Evolutionary conservation across 2,797 vertebrate species (phyloP).

Genomic region (Gymnothorax reevesii): DNA sequence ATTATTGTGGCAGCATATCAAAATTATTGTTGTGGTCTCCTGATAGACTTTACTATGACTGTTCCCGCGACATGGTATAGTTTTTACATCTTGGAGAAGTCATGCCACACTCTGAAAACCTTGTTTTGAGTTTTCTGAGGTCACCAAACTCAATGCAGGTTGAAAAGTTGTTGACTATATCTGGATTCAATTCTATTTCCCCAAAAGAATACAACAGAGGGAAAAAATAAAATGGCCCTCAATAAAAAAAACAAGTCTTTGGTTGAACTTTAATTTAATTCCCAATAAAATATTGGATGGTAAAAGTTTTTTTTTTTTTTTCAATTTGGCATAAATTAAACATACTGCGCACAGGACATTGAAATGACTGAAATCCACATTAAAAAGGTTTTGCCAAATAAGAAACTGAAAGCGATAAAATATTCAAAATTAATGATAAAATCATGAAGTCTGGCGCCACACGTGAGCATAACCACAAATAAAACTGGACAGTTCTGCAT

Average conservation of each 20-base stretch:
- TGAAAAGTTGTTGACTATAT: conserved; percentile 18
- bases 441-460: background rate
- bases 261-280: conserved; percentile 29
- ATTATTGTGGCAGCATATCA: background rate
- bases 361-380: conserved; percentile 1
- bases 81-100: background rate
- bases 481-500: background rate
- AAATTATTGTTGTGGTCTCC: background rate
- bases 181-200: conserved; percentile 21
- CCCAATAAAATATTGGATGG: conserved; percentile 35
- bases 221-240: conserved; percentile 11
- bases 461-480: background rate
- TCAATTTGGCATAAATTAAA: conserved; percentile 21
- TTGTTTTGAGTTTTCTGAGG: background rate
- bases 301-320: conserved; percentile 21
- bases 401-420: conserved; percentile 22
- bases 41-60: conserved; percentile 11
- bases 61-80: background rate
- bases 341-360: conserved; percentile 7
- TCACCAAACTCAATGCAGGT: background rate
- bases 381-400: conserved; percentile 4
- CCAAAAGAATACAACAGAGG: conserved; percentile 4
- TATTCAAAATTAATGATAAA: background rate
- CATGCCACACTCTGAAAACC: conserved; percentile 5
- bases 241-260: conserved; percentile 17